Evolutionary conservation across 2,113 vertebrate genomes (phyloP).

Genomic region (Salvelinus sp.): DNA sequence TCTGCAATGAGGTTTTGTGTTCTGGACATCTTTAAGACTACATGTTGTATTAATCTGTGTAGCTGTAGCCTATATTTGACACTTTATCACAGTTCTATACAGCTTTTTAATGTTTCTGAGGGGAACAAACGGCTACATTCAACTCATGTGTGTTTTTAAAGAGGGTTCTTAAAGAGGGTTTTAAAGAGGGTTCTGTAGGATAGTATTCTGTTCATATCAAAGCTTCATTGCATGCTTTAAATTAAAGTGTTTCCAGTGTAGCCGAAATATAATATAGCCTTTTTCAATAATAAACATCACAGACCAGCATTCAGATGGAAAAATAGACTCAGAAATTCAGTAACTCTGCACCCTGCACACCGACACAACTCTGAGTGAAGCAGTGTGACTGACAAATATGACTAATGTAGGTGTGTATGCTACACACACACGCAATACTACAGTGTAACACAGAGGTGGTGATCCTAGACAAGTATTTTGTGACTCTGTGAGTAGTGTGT

Average conservation of each 20-base stretch:
- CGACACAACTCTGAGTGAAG: neutral
- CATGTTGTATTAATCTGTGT: neutral
- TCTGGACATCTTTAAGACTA: too few species aligned
- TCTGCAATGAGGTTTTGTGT: too few species aligned
- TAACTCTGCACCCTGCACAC: too few species aligned
- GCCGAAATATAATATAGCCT: neutral
- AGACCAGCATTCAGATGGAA: neutral
- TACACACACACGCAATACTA: neutral
- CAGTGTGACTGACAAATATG: neutral
- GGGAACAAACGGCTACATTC: too few species aligned
- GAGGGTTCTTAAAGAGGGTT: too few species aligned
- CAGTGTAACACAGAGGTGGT: neutral
- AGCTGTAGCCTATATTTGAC: too few species aligned
- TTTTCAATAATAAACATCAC: conserved; percentile 8
- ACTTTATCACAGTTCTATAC: too few species aligned
- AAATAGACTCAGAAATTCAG: too few species aligned
- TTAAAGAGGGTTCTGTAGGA: conserved; percentile 37
- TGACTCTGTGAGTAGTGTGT: neutral
- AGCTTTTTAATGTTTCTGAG: too few species aligned
- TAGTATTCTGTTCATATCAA: conserved; percentile 45
- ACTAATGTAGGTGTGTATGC: conserved; percentile 26
- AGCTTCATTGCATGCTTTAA: conserved; percentile 37
- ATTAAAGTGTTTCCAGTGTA: conserved; percentile 36
- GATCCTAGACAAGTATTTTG: neutral
- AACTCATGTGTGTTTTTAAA: too few species aligned